Conservation (phyloP, 2,888 invertebrate species). For the Andrena haemorrhoa region DNA sequence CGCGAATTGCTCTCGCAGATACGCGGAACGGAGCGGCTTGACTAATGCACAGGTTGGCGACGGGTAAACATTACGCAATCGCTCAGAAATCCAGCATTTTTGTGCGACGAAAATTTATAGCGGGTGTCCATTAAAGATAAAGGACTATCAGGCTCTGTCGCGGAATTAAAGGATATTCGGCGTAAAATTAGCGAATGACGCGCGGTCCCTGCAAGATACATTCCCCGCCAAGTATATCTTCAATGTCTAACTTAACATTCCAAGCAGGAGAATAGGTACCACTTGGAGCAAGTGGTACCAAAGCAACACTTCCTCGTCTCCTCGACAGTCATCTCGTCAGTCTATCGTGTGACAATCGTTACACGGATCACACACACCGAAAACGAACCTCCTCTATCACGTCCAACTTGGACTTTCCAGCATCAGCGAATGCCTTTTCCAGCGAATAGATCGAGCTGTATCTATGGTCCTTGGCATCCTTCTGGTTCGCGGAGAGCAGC, state of each 20-base stretch:
- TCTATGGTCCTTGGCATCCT: conserved; percentile 58
- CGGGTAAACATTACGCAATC: conserved; percentile 51
- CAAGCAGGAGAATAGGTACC: background rate
- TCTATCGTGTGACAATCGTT: background rate
- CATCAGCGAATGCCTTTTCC: conserved; percentile 56
- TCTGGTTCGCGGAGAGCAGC: conserved; percentile 48
- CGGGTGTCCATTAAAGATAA: too few relatives aligned
- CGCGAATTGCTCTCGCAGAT: conserved; percentile 19
- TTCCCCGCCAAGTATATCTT: background rate
- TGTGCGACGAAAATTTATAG: background rate
- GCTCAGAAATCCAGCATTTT: conserved; percentile 20
- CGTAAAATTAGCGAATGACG: background rate
- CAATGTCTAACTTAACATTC: background rate
- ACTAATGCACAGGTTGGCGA: conserved; percentile 27
- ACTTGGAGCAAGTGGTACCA: too few relatives aligned
- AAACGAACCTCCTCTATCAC: conserved; percentile 65
- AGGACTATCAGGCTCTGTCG: too few relatives aligned
- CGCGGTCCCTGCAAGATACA: background rate
- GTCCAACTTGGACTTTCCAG: conserved; percentile 16
- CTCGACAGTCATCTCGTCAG: background rate
- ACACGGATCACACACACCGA: background rate
- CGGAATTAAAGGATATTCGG: background rate
- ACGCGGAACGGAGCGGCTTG: conserved; percentile 9
- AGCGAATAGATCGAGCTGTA: conserved; percentile 70
- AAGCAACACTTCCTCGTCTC: background rate